Evolutionary conservation across 2,113 vertebrate genomes (phyloP).

Genomic region (Anoura caudifer): DNA sequence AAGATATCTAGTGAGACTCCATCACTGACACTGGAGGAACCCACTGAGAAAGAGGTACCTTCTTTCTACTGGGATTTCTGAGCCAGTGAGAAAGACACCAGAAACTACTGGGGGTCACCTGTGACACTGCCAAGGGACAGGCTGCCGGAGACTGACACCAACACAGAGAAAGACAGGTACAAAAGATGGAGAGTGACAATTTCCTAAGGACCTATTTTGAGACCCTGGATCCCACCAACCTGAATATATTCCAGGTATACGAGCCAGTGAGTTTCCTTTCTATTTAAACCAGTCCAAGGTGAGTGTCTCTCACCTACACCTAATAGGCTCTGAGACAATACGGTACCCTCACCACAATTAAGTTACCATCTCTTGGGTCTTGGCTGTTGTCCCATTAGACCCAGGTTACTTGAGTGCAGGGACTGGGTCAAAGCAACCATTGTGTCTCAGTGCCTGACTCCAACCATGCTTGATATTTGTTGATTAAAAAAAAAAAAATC

Average conservation of each 20-base stretch:
- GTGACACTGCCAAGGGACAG: neutral
- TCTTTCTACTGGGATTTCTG: neutral
- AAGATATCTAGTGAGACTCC: neutral
- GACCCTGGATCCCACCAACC: neutral
- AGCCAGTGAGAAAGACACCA: neutral
- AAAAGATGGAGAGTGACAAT: neutral
- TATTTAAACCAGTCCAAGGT: neutral
- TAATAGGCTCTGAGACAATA: neutral
- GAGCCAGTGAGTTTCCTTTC: neutral
- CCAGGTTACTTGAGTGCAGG: neutral
- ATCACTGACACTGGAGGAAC: neutral
- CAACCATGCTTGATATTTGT: neutral
- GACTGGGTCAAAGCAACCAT: neutral
- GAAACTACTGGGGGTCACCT: neutral
- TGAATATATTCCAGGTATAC: neutral
- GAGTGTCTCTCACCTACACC: neutral
- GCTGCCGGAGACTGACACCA: neutral
- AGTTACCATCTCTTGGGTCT: neutral
- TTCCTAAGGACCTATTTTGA: neutral
- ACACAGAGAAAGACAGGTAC: neutral
- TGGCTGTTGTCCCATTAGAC: neutral
- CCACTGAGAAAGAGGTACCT: neutral
- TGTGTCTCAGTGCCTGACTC: neutral
- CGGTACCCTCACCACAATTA: neutral
- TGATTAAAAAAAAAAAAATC: neutral